These are phyloP conservation scores for Callinectes sapidus DNA, from an alignment of 2,888 invertebrate species.

Conservation along the genomic window DNA sequence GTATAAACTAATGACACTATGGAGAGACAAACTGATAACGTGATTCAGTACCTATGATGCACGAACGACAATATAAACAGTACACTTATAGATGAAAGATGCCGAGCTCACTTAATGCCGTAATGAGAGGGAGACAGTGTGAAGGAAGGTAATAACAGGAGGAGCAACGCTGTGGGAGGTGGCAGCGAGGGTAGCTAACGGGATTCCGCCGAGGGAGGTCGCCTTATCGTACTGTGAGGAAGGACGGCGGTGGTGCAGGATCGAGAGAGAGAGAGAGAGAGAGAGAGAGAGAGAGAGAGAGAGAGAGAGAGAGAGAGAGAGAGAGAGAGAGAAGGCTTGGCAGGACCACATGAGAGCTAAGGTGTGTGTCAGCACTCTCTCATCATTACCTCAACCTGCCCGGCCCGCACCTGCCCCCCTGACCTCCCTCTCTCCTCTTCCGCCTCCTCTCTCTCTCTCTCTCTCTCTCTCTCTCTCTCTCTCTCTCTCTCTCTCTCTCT, in stretches of 20 bases:
- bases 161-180: constrained; percentile 2
- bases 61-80: neutral
- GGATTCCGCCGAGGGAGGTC: constrained; percentile 1
- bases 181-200: neutral
- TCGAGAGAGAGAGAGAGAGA: constrained; percentile 32
- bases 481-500: constrained; percentile 1
- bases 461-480: constrained; percentile 31
- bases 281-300: constrained; percentile 48
- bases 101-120: neutral
- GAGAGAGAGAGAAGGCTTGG: constrained; percentile 17
- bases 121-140: neutral
- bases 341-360: constrained; percentile 11
- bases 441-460: constrained; percentile 33
- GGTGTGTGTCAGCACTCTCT: constrained; percentile 31
- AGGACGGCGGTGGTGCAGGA: neutral
- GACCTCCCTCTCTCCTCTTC: neutral
- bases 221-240: constrained; percentile 2
- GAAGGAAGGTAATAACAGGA: constrained; percentile 15
- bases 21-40: neutral
- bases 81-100: neutral
- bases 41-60: neutral
- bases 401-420: neutral
- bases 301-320: constrained; percentile 47
- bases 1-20: neutral
- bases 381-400: constrained; percentile 42